Evolutionary conservation across 1,140 invertebrate genomes (phyloP).

Genomic region (Achatina immaculata): DNA sequence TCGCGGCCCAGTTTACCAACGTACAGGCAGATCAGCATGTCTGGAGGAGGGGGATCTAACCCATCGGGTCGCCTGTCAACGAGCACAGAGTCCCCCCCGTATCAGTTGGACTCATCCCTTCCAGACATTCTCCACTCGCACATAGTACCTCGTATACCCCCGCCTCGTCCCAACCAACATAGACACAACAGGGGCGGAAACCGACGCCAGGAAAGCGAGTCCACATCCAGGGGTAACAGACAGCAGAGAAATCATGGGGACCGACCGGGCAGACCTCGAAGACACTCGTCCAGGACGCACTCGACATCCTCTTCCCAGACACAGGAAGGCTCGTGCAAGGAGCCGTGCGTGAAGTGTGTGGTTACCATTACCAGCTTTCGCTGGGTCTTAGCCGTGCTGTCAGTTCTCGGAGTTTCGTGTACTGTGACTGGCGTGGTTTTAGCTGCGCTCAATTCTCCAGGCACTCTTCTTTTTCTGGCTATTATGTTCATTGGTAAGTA

Average conservation of each 20-base stretch:
- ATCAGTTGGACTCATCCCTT: slow-evolving; percentile 56
- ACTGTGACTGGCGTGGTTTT: slow-evolving; percentile 69
- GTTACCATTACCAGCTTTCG: slow-evolving; percentile 64
- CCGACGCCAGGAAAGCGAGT: not conserved
- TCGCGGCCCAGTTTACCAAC: slow-evolving; percentile 8
- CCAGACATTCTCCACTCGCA: slow-evolving; percentile 74
- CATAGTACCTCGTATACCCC: slow-evolving; percentile 71
- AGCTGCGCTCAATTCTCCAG: slow-evolving; percentile 65
- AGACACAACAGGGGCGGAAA: slow-evolving; percentile 40
- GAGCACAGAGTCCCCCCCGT: slow-evolving; percentile 44
- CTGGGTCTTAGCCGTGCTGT: slow-evolving; percentile 67
- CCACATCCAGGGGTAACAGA: slow-evolving; percentile 6
- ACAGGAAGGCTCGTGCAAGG: slow-evolving; percentile 58
- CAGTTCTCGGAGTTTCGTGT: slow-evolving; percentile 67
- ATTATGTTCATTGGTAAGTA: slow-evolving; percentile 70
- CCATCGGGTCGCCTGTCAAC: slow-evolving; percentile 34
- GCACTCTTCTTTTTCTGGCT: slow-evolving; percentile 65
- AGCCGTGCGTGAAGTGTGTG: slow-evolving; percentile 64
- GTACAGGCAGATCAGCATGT: slow-evolving; percentile 26
- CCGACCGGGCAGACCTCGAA: slow-evolving; percentile 28
- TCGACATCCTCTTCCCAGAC: slow-evolving; percentile 36
- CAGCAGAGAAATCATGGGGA: slow-evolving; percentile 28
- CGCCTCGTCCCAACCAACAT: slow-evolving; percentile 65
- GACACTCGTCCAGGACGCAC: slow-evolving; percentile 37
- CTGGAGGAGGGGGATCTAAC: not conserved